Percentiles rank a stretch among this genome's conserved stretches.
These are phyloP conservation scores for Byasa hedistus DNA, from an alignment of 2,888 invertebrate genomes.

Conservation along the genomic window DNA sequence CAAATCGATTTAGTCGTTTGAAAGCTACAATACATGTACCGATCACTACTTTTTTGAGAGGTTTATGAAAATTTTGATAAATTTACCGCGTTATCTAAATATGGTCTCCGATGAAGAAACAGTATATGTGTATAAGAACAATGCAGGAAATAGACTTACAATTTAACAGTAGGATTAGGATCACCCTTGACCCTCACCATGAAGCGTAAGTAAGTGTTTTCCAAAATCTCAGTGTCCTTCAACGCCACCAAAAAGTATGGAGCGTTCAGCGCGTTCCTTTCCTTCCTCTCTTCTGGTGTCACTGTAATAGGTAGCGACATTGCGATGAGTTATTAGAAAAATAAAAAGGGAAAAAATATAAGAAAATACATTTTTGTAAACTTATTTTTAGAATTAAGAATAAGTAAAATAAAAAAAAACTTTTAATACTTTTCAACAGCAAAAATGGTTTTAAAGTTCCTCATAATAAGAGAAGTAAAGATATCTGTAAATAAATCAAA, in stretches of 20 bases:
- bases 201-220: conserved; percentile 92
- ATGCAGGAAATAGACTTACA: conserved; percentile 83
- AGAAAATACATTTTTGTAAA: too few species aligned
- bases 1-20: too few species aligned
- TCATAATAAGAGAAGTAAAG: not conserved
- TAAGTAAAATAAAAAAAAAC: not conserved
- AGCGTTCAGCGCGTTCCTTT: conserved; percentile 84
- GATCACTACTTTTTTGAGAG: too few species aligned
- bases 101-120: too few species aligned
- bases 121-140: too few species aligned
- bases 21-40: too few species aligned
- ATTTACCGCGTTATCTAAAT: too few species aligned
- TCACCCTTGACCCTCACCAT: conserved; percentile 93
- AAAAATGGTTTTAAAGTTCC: not conserved
- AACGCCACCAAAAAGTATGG: conserved; percentile 92
- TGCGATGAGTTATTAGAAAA: conserved; percentile 1
- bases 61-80: too few species aligned
- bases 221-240: conserved; percentile 92
- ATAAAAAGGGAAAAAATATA: too few species aligned
- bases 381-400: too few species aligned
- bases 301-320: conserved; percentile 65
- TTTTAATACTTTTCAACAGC: too few species aligned
- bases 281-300: conserved; percentile 85
- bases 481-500: not conserved
- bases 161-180: conserved; percentile 93